Percentiles rank a stretch among this genome's conserved stretches.
phyloP scores from a whole-genome alignment of 2,888 invertebrate genomes.

The Mantis religiosa region DNA sequence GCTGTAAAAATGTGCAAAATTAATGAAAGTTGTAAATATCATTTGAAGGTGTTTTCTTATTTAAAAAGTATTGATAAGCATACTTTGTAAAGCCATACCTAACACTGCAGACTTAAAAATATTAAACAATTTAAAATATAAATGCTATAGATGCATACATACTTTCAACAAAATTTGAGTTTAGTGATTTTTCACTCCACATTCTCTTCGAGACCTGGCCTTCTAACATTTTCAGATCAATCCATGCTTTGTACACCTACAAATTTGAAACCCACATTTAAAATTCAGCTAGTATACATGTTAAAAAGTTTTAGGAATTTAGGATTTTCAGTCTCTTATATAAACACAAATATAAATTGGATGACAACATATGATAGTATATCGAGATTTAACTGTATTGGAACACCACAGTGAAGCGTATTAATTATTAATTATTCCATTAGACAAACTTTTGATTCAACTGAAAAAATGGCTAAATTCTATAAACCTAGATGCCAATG shows the following conservation, averaged over 20 bases:
- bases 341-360: no score
- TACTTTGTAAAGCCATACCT: no score
- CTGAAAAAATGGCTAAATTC: no score
- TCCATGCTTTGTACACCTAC: slow-evolving; percentile 43
- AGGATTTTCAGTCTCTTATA: no score
- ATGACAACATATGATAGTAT: no score
- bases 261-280: neutral
- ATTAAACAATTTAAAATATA: no score
- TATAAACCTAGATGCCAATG: no score
- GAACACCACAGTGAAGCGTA: no score
- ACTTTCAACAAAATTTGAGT: slow-evolving; percentile 33
- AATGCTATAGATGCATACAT: neutral
- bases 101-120: no score
- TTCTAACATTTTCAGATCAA: slow-evolving; percentile 29
- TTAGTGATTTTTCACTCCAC: slow-evolving; percentile 14
- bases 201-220: neutral
- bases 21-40: neutral
- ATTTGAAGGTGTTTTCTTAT: neutral
- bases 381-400: no score
- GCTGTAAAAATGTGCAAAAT: slow-evolving; percentile 30
- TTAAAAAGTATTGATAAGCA: neutral
- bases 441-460: no score
- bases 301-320: neutral
- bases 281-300: neutral
- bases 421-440: no score